Evolutionary conservation across 2,888 invertebrate species (phyloP), one percentile per base, ranked within the genome.

Genomic region (Anthophora plumipes): DNA sequence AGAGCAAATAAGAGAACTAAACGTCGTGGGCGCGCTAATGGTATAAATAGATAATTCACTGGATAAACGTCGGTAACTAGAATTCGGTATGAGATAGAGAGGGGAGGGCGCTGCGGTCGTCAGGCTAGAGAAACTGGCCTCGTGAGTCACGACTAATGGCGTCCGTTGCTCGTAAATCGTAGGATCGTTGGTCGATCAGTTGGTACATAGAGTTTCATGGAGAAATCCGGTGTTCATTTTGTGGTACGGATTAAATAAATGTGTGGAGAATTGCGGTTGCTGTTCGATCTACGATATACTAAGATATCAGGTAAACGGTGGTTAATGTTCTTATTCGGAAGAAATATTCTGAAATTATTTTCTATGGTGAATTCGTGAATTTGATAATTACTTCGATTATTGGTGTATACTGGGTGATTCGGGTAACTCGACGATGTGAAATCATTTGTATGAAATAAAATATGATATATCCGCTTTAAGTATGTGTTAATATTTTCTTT

Each of bases 11-110:
- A 25, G 63, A 59, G 69, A 68, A 54, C 25, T 8, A 20, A 43
- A 52, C 67, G 55, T 43, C 22, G 77, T 54, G 60, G 43, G 67
- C 77, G 80, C 75, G 75, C 74, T 4, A 82, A 79, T 80, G 80
- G 80, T 91, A 91, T 91, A 91, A 91, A 91, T 91, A 91, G 90
- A 90, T 90, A 91, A 90, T 86, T 85, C 85, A 78, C 79, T 83
- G 88, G 87, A 89, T 90, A 88, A 91, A 86, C 88, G 89, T 83
- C 75, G 83, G 78, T 75, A 81, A 83, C 85, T 81, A 84, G 89
- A 85, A 89, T 83, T 88, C 84, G 83, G 81, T 85, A 88, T 86
- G 90, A 89, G 87, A 89, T 86, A 82, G 82, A n/a, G n/a, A n/a
- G n/a, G n/a, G n/a, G n/a, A n/a, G 76, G 76, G 61, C 54, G 80